Conservation (phyloP, 1,140 invertebrate species). For the Caerostris darwini region DNA sequence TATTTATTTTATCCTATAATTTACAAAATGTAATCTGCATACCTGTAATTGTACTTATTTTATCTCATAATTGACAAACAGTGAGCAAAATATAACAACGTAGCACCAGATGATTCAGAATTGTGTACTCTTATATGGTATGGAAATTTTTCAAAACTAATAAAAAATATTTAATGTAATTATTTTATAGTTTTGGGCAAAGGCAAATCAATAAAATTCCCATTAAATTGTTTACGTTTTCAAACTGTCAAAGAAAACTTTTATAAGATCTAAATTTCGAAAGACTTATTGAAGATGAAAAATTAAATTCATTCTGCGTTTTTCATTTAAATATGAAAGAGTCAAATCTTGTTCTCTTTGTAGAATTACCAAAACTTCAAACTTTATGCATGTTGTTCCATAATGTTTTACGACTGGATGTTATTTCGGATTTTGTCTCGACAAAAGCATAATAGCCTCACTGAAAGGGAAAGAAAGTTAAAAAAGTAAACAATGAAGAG, state of each 20-base stretch:
- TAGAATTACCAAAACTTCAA: not conserved
- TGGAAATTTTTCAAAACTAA: no score
- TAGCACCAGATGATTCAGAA: no score
- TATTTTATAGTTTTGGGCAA: not conserved
- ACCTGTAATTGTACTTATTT: no score
- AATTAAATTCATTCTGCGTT: not conserved
- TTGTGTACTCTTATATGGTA: no score
- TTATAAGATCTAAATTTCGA: not conserved
- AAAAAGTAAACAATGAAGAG: not conserved
- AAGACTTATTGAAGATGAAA: not conserved
- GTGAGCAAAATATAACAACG: no score
- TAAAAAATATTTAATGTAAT: not conserved
- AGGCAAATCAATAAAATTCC: not conserved
- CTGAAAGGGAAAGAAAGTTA: not conserved
- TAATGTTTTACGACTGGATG: not conserved
- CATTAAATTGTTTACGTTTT: not conserved
- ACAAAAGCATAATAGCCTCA: not conserved
- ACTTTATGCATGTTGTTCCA: not conserved
- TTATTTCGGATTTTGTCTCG: not conserved
- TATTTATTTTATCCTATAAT: no score
- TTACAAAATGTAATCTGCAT: no score
- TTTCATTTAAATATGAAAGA: not conserved
- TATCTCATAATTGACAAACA: no score
- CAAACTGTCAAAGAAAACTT: not conserved
- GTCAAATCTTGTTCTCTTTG: not conserved